Evolutionary conservation across 1,140 invertebrate genomes (phyloP).

Genomic region (Scaptomyza pallida): DNA sequence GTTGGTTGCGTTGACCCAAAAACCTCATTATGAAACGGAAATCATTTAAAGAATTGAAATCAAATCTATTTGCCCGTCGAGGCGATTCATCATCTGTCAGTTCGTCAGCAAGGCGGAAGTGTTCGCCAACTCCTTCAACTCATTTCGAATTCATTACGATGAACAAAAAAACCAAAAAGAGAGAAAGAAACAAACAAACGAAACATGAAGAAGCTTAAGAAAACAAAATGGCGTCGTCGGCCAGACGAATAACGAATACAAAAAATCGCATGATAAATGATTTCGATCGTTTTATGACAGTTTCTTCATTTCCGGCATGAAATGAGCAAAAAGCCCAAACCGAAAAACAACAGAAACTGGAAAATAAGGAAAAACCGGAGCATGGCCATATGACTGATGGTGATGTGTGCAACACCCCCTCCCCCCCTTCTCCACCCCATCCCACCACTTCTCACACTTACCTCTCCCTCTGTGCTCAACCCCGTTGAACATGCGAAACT

Average conservation of each 20-base stretch:
- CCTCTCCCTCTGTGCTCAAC: too few species aligned
- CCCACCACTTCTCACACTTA: background rate
- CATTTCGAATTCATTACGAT: conserved; percentile 67
- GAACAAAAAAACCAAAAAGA: conserved; percentile 42
- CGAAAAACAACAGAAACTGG: background rate
- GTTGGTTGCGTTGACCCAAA: conserved; percentile 21
- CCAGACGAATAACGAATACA: conserved; percentile 19
- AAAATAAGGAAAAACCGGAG: conserved; percentile 31
- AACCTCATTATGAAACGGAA: conserved; percentile 64
- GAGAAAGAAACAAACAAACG: conserved; percentile 1
- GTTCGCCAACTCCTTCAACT: conserved; percentile 31
- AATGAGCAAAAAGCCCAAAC: conserved; percentile 61
- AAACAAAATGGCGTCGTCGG: conserved; percentile 61
- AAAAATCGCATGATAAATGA: conserved; percentile 83
- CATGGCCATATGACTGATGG: conserved; percentile 50
- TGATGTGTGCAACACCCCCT: conserved; percentile 8
- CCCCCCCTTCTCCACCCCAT: conserved; percentile 1
- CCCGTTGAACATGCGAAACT: conserved; percentile 1
- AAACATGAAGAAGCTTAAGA: conserved; percentile 4
- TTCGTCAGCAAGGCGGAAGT: conserved; percentile 35
- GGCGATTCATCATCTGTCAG: conserved; percentile 63
- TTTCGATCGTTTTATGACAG: conserved; percentile 83
- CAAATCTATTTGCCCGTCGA: conserved; percentile 46
- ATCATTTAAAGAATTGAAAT: conserved; percentile 55
- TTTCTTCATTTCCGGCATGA: conserved; percentile 83